phyloP scores from a whole-genome alignment of 2,113 vertebrate species.

The Scophthalmus maximus region DNA sequence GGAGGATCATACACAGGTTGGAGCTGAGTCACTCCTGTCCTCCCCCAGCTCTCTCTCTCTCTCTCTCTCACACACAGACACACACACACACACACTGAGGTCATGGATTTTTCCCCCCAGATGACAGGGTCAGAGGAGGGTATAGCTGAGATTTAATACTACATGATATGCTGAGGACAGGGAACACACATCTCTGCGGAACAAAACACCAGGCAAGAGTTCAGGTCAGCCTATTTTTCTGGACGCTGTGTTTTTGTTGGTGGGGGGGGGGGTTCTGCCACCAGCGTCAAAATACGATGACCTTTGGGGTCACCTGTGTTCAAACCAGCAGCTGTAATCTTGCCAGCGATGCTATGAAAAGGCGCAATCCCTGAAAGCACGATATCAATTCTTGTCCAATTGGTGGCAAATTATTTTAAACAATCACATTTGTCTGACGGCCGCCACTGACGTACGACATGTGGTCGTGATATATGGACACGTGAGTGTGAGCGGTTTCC shows the following conservation, averaged over 20 bases:
- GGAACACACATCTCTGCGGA: conserved; percentile 57
- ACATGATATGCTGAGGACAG: conserved; percentile 63
- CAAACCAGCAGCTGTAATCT: no score
- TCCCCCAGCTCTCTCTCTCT: neutral
- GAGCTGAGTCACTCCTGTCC: conserved; percentile 77
- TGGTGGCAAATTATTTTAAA: neutral
- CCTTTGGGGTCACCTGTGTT: no score
- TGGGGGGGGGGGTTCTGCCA: no score
- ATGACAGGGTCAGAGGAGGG: conserved; percentile 62
- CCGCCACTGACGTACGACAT: neutral
- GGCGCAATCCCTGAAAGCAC: neutral
- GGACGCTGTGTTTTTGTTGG: neutral
- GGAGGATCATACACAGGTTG: conserved; percentile 51
- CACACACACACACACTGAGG: conserved; percentile 38
- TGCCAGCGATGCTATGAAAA: neutral
- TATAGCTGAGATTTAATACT: conserved; percentile 67
- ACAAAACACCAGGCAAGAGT: conserved; percentile 32
- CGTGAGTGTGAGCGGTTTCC: conserved; percentile 5
- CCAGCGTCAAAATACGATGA: no score
- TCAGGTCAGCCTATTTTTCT: conserved; percentile 26
- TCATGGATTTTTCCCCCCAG: conserved; percentile 57
- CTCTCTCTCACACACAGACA: conserved; percentile 7
- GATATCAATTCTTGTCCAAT: neutral
- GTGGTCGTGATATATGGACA: neutral
- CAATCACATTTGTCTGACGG: neutral